These are phyloP conservation scores for Drosophila rufa DNA, from an alignment of 1,140 invertebrate genomes.

Conservation along the genomic window DNA sequence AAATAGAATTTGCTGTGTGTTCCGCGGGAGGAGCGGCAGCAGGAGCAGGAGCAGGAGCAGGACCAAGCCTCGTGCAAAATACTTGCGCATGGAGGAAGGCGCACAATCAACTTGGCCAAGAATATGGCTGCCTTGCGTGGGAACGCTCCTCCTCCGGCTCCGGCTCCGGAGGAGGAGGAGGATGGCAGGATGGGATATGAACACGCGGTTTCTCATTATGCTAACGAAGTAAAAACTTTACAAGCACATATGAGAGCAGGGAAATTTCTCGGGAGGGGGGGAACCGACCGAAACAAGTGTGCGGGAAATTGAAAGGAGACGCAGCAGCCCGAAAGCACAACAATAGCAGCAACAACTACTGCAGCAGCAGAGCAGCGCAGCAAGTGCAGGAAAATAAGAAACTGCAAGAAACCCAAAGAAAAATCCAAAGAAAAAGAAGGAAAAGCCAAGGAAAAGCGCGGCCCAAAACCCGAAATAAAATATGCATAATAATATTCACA, in stretches of 20 bases:
- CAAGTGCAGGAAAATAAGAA: slow-evolving; percentile 59
- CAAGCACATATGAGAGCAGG: slow-evolving; percentile 80
- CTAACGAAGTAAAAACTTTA: slow-evolving; percentile 85
- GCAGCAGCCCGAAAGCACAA: slow-evolving; percentile 69
- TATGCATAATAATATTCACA: slow-evolving; percentile 79
- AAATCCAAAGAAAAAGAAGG: background rate
- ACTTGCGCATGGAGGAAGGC: slow-evolving; percentile 63
- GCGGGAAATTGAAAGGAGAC: slow-evolving; percentile 64
- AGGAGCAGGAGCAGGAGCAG: background rate
- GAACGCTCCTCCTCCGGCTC: background rate
- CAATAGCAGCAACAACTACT: slow-evolving; percentile 47
- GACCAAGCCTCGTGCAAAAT: slow-evolving; percentile 57
- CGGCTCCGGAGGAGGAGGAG: too few species aligned
- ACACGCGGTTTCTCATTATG: slow-evolving; percentile 84
- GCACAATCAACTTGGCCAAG: slow-evolving; percentile 72
- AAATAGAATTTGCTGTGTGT: slow-evolving; percentile 81
- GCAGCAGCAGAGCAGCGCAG: slow-evolving; percentile 5
- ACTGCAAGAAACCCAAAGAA: background rate
- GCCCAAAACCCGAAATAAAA: slow-evolving; percentile 63
- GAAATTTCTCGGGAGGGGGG: slow-evolving; percentile 16
- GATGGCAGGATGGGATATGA: slow-evolving; percentile 58
- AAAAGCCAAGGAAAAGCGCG: background rate
- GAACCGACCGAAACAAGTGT: slow-evolving; percentile 25
- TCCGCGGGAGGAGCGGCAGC: background rate
- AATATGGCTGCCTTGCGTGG: slow-evolving; percentile 50